Evolutionary conservation across 2,797 vertebrate genomes (phyloP).

Genomic region (Sebastolobus alascanus): DNA sequence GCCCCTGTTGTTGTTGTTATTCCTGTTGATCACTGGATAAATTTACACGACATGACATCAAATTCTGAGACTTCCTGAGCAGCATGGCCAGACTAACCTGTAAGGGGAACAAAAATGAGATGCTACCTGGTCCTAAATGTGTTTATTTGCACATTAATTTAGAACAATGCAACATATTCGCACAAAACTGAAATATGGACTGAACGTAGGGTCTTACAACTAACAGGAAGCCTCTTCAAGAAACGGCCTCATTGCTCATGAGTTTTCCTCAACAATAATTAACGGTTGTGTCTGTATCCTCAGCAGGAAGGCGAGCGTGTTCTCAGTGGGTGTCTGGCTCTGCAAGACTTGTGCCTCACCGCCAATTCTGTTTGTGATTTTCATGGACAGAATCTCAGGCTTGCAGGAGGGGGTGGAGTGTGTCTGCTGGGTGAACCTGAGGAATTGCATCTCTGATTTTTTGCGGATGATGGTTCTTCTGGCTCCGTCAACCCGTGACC

Average conservation of each 20-base stretch:
- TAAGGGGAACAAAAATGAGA: not conserved
- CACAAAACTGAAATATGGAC: not conserved
- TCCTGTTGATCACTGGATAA: not conserved
- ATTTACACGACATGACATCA: not conserved
- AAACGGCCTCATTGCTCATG: not conserved
- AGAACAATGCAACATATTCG: not conserved
- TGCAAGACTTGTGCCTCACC: no score
- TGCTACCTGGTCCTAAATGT: not conserved
- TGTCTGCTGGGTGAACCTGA: not conserved
- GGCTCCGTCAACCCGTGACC: not conserved
- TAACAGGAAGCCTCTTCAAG: not conserved
- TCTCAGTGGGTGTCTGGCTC: not conserved
- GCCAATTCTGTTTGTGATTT: not conserved
- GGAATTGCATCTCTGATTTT: not conserved
- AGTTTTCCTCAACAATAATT: not conserved
- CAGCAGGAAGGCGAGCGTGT: not conserved
- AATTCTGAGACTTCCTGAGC: not conserved
- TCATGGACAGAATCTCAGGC: not conserved
- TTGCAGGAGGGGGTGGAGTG: not conserved
- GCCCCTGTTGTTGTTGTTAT: conserved; percentile 2
- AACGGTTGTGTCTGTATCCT: not conserved
- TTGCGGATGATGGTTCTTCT: not conserved
- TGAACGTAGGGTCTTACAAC: not conserved
- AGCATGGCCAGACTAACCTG: not conserved
- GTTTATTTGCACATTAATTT: not conserved